A percentile compares a stretch with the other conserved stretches of the same genome.
phyloP scores from a whole-genome alignment of 2,797 vertebrate genomes.

The Mastacembelus armatus region DNA sequence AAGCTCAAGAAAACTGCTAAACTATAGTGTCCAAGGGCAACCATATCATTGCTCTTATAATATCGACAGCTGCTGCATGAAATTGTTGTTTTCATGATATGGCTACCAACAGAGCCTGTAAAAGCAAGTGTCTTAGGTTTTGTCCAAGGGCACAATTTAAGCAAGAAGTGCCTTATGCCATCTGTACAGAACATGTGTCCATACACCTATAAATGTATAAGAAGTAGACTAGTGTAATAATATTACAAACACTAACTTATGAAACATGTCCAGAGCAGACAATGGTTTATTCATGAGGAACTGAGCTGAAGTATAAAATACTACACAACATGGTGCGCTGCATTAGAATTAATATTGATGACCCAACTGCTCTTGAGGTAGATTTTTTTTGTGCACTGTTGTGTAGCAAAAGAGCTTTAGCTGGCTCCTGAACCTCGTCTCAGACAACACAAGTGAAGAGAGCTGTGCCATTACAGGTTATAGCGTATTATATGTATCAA shows the following conservation, averaged over 20 bases:
- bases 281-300: neutral
- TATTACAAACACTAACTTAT: neutral
- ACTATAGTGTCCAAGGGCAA: conserved; percentile 63
- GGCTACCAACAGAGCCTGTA: conserved; percentile 24
- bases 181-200: neutral
- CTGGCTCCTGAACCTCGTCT: conserved; percentile 37
- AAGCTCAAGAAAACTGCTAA: conserved; percentile 60
- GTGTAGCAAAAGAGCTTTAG: conserved; percentile 44
- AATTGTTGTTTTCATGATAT: too few species aligned
- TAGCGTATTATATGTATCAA: conserved; percentile 56
- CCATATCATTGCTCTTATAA: conserved; percentile 60
- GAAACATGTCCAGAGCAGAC: conserved; percentile 3
- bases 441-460: conserved; percentile 25
- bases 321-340: neutral
- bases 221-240: neutral
- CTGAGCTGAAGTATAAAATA: conserved; percentile 26
- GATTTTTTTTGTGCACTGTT: conserved; percentile 46
- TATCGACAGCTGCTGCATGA: conserved; percentile 64
- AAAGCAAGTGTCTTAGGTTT: conserved; percentile 31
- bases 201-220: conserved; percentile 1
- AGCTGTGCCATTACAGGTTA: conserved; percentile 45
- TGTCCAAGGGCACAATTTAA: conserved; percentile 28
- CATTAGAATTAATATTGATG: conserved; percentile 40
- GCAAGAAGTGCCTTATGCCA: conserved; percentile 25
- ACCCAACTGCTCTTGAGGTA: conserved; percentile 15